These are phyloP conservation scores for Lophius piscatorius DNA, from an alignment of 2,113 vertebrate genomes.

Conservation along the genomic window DNA sequence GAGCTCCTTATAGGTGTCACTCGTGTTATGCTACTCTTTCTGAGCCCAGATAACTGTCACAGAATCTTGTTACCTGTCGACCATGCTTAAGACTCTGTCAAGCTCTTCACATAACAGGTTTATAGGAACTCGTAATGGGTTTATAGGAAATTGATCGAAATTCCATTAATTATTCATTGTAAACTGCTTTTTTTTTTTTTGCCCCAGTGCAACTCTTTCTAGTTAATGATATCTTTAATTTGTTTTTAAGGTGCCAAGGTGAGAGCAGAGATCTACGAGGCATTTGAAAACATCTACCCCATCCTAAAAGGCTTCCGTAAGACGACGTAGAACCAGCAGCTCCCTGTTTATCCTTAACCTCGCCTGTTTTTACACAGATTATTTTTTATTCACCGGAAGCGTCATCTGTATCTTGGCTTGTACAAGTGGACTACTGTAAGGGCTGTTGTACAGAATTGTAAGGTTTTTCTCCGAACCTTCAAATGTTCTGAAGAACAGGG, in stretches of 20 bases:
- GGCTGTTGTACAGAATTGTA: slow-evolving; percentile 28
- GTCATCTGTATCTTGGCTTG: slow-evolving; percentile 15
- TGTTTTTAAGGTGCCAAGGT: slow-evolving; percentile 87
- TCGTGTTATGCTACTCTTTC: too few relatives aligned
- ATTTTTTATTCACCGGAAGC: slow-evolving; percentile 8
- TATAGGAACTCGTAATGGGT: too few relatives aligned
- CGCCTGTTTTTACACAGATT: slow-evolving; percentile 23
- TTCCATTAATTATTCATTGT: too few relatives aligned
- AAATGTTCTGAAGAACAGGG: neutral
- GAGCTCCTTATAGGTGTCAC: too few relatives aligned
- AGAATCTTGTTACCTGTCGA: too few relatives aligned
- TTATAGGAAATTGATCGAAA: too few relatives aligned
- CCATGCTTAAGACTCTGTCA: too few relatives aligned
- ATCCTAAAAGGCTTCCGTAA: slow-evolving; percentile 99
- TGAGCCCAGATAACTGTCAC: too few relatives aligned
- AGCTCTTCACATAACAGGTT: too few relatives aligned
- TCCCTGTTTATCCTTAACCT: neutral
- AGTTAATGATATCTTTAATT: too few relatives aligned
- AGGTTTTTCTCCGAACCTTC: neutral
- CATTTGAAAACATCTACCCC: slow-evolving; percentile 99
- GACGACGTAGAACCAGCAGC: slow-evolving; percentile 85
- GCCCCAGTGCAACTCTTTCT: too few relatives aligned
- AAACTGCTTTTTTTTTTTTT: too few relatives aligned
- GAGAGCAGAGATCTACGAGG: slow-evolving; percentile 98
- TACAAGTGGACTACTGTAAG: slow-evolving; percentile 36